Percentiles rank a stretch among this genome's conserved stretches.
These are phyloP conservation scores for Lagodon rhomboides DNA, from an alignment of 2,797 vertebrate genomes.

Conservation along the genomic window DNA sequence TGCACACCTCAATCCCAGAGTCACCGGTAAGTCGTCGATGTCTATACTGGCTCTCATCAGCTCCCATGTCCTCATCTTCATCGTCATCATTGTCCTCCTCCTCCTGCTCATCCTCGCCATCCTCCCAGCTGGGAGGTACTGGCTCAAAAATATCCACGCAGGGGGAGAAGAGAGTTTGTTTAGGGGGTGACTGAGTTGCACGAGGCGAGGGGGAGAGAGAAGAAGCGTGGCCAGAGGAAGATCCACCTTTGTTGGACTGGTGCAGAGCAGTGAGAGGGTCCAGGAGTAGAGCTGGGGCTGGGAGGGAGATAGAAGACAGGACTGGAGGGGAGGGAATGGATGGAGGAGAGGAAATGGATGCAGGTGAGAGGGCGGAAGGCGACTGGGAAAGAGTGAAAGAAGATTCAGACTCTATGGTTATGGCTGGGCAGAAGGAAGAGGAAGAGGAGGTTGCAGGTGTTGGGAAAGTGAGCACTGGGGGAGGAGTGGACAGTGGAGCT, in stretches of 20 bases:
- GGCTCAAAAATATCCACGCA: slow-evolving; percentile 86
- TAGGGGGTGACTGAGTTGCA: slow-evolving; percentile 80
- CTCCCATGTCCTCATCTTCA: slow-evolving; percentile 83
- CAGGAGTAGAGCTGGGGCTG: slow-evolving; percentile 60
- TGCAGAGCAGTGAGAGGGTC: slow-evolving; percentile 71
- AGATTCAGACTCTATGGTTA: slow-evolving; percentile 66
- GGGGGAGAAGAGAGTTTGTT: slow-evolving; percentile 87
- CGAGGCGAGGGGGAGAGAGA: slow-evolving; percentile 77
- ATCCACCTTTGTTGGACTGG: slow-evolving; percentile 56
- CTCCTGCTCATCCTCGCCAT: slow-evolving; percentile 56
- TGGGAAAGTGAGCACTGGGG: slow-evolving; percentile 14
- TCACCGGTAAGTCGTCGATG: slow-evolving; percentile 92
- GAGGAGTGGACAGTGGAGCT: background rate
- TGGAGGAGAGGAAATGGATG: slow-evolving; percentile 39
- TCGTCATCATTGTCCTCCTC: slow-evolving; percentile 64
- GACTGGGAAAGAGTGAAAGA: slow-evolving; percentile 17
- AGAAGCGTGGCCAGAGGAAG: slow-evolving; percentile 67
- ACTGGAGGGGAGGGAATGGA: slow-evolving; percentile 17
- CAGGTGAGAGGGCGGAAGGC: slow-evolving; percentile 47
- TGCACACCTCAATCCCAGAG: slow-evolving; percentile 93
- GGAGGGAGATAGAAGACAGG: slow-evolving; percentile 21
- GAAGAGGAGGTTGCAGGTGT: background rate
- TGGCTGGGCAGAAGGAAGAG: slow-evolving; percentile 59
- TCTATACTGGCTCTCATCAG: slow-evolving; percentile 87
- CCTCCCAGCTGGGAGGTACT: slow-evolving; percentile 67